These are phyloP conservation scores for Axis porcinus DNA, from an alignment of 2,113 vertebrate species.

Conservation along the genomic window DNA sequence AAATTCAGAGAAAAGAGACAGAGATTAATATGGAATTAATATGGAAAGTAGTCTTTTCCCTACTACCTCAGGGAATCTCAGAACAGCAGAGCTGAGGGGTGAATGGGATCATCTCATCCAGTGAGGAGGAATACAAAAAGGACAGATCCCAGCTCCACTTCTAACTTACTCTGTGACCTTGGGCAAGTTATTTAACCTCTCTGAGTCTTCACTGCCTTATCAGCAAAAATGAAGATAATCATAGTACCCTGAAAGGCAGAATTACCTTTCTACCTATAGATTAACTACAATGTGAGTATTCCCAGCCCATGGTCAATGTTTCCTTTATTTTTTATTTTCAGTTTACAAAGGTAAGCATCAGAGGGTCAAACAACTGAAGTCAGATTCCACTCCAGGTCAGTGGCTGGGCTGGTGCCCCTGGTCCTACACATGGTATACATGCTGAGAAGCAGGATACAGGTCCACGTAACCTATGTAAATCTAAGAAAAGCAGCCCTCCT, in stretches of 20 bases:
- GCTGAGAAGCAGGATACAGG: not conserved
- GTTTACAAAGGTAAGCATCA: not conserved
- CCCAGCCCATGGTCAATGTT: not conserved
- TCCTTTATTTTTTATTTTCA: not conserved
- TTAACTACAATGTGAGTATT: not conserved
- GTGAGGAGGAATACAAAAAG: not conserved
- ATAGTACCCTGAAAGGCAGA: not conserved
- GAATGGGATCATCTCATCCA: not conserved
- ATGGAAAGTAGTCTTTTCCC: not conserved
- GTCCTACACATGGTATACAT: rapidly evolving
- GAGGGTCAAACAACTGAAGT: not conserved
- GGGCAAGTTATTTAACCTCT: not conserved
- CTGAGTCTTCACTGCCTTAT: not conserved
- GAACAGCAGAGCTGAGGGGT: not conserved
- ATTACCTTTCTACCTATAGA: not conserved
- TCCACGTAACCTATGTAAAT: not conserved
- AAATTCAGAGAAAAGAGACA: conserved; percentile 47
- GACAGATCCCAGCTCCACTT: not conserved
- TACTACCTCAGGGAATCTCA: not conserved
- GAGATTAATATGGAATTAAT: not conserved
- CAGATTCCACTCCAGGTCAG: not conserved
- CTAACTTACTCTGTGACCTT: not conserved
- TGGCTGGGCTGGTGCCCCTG: not conserved
- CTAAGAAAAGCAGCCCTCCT: not conserved
- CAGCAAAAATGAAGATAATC: not conserved